Conservation (phyloP, 2,113 vertebrate genomes). For the Takifugu bimaculatus region DNA sequence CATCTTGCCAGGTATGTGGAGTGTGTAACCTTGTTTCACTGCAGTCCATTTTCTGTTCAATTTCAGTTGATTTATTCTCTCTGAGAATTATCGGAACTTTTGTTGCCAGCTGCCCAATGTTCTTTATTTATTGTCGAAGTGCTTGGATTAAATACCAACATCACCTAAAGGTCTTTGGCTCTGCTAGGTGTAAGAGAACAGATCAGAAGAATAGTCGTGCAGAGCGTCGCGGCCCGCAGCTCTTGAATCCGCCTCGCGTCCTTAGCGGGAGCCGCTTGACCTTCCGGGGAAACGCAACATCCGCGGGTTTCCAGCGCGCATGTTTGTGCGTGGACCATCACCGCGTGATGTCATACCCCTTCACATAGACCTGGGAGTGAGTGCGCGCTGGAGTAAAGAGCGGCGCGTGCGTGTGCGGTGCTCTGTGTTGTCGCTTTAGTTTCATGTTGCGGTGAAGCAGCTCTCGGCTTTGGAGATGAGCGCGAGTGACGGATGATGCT, state of each 20-base stretch:
- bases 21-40: no score
- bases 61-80: no score
- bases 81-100: no score
- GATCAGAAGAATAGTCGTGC: no score
- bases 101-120: no score
- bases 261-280: slow-evolving; percentile 47
- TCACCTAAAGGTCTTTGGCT: no score
- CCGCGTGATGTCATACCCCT: slow-evolving; percentile 42
- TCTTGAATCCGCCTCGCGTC: not conserved
- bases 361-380: slow-evolving; percentile 16
- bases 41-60: no score
- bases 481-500: slow-evolving; percentile 36
- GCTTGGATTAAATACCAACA: no score
- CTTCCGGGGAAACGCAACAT: slow-evolving; percentile 30
- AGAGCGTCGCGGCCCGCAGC: not conserved
- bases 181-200: no score
- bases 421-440: not conserved
- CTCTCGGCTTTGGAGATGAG: slow-evolving; percentile 62
- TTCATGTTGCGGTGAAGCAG: not conserved
- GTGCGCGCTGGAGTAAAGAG: slow-evolving; percentile 15
- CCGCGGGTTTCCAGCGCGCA: slow-evolving; percentile 44
- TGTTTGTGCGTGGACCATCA: slow-evolving; percentile 42
- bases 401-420: slow-evolving; percentile 9
- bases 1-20: no score
- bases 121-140: no score